Percentiles rank a stretch among this genome's conserved stretches.
These are phyloP conservation scores for Chamaetylas fuelleborni DNA, from an alignment of 2,113 vertebrate genomes.

Conservation along the genomic window DNA sequence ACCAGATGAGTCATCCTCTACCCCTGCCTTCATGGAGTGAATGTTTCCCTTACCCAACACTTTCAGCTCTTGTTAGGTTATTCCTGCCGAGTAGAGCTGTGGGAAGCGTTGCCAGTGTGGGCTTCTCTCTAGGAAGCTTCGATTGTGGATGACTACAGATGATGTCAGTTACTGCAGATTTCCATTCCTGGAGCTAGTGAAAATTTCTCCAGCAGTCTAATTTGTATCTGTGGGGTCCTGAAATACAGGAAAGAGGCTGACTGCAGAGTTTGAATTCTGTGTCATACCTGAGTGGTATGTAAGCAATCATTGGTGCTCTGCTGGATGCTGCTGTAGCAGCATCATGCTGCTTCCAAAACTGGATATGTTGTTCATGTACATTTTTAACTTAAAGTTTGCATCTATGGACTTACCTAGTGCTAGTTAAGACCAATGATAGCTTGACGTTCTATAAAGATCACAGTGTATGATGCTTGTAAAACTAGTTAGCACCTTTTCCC, in stretches of 20 bases:
- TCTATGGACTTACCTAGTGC: background rate
- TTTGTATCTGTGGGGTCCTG: background rate
- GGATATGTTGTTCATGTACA: background rate
- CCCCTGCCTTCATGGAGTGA: background rate
- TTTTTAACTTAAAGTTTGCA: background rate
- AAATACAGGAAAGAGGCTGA: background rate
- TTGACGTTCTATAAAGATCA: background rate
- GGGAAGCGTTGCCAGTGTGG: rapidly evolving
- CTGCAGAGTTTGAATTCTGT: background rate
- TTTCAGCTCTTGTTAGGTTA: background rate
- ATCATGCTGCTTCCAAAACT: background rate
- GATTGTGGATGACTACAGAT: background rate
- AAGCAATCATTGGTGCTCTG: background rate
- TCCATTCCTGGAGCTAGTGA: background rate
- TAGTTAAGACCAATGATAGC: background rate
- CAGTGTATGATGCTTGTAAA: background rate
- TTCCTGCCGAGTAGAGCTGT: background rate
- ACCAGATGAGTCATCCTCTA: background rate
- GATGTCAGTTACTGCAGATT: background rate
- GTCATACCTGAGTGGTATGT: background rate
- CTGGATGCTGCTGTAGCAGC: background rate
- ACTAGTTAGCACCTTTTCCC: background rate
- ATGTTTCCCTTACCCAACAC: background rate
- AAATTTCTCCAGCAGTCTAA: background rate
- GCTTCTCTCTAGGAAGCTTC: background rate